phyloP scores from a whole-genome alignment of 2,113 vertebrate genomes.

The Cynopterus brachyotis region DNA sequence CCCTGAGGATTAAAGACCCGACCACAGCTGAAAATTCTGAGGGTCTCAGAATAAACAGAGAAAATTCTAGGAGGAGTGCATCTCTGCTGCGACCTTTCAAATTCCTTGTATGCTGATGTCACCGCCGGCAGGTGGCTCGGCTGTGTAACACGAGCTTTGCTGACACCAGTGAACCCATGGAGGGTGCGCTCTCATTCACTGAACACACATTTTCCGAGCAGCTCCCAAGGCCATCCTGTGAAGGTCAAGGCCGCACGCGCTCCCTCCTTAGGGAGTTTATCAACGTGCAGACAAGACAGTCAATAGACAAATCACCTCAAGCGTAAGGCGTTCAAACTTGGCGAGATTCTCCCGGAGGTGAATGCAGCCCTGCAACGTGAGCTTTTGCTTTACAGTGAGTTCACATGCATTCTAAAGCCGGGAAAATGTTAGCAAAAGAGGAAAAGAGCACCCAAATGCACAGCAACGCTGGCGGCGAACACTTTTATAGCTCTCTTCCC shows the following conservation, averaged over 20 bases:
- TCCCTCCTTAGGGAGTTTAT: neutral
- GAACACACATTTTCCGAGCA: neutral
- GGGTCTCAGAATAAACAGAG: slow-evolving; percentile 37
- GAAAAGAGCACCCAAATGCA: neutral
- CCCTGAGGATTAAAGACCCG: neutral
- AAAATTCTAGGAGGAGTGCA: neutral
- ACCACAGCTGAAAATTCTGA: slow-evolving; percentile 48
- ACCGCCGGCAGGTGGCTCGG: neutral
- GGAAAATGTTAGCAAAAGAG: neutral
- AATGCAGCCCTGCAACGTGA: neutral
- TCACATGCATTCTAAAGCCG: neutral
- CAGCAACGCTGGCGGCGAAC: neutral
- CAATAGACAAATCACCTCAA: neutral
- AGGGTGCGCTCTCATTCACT: neutral
- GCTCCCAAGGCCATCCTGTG: neutral
- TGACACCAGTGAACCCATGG: neutral
- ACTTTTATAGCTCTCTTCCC: neutral
- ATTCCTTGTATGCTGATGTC: neutral
- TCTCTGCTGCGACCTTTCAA: neutral
- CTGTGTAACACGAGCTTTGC: neutral
- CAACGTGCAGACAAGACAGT: rapidly evolving
- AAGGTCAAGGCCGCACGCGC: neutral
- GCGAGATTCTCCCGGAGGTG: neutral
- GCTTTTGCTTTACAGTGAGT: neutral
- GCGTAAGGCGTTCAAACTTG: neutral